Evolutionary conservation across 2,888 invertebrate species (phyloP).

Genomic region (Stratiomys singularior): DNA sequence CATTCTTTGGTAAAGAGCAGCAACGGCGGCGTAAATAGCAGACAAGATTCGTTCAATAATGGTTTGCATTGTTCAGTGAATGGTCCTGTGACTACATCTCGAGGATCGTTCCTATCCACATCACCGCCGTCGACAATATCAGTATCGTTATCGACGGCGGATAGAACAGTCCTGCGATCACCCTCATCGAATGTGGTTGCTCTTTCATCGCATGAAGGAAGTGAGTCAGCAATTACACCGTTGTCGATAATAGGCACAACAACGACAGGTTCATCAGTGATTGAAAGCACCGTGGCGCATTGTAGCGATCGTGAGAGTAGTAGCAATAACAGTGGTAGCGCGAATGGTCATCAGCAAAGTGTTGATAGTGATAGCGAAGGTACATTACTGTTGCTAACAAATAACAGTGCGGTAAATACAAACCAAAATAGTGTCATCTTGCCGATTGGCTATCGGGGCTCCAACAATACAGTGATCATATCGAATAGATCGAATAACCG

Average conservation of each 20-base stretch:
- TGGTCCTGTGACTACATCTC: constrained; percentile 52
- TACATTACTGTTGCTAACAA: constrained; percentile 51
- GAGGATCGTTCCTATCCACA: constrained; percentile 57
- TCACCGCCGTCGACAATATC: constrained; percentile 57
- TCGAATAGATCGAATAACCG: constrained; percentile 54
- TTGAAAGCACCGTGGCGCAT: constrained; percentile 33
- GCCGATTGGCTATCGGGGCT: constrained; percentile 62
- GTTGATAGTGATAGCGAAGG: constrained; percentile 45
- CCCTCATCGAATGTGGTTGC: constrained; percentile 37
- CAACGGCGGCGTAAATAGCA: not conserved
- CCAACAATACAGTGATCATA: constrained; percentile 63
- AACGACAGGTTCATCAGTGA: constrained; percentile 46
- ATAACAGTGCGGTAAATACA: constrained; percentile 39
- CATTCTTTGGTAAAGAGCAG: constrained; percentile 28
- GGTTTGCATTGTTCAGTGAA: constrained; percentile 49
- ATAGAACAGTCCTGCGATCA: constrained; percentile 53
- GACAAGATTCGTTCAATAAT: constrained; percentile 23
- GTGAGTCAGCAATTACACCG: constrained; percentile 7
- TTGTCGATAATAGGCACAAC: constrained; percentile 23
- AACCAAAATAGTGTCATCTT: constrained; percentile 53
- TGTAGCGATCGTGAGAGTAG: constrained; percentile 47
- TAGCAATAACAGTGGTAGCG: constrained; percentile 49
- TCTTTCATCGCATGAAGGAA: not conserved
- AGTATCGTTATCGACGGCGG: constrained; percentile 50
- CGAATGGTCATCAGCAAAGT: constrained; percentile 21